Percentiles rank a stretch among this genome's conserved stretches.
These are phyloP conservation scores for Jacana jacana DNA, from an alignment of 2,113 vertebrate species.

Conservation along the genomic window DNA sequence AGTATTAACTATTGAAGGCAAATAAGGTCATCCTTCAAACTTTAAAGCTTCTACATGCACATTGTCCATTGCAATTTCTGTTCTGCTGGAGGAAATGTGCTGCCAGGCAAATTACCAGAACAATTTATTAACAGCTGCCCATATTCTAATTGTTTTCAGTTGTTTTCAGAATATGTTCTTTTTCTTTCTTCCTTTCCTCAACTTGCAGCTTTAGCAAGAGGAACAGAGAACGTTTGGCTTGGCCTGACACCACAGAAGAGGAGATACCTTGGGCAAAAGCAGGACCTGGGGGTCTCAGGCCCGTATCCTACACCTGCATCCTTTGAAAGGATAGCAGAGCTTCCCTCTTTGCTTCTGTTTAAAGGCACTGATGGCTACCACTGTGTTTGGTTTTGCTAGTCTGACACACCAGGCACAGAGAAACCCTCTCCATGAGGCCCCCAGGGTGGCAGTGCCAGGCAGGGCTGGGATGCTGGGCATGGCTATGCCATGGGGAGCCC, in stretches of 20 bases:
- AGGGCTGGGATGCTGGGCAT: background rate
- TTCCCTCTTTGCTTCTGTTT: background rate
- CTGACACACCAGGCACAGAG: too few relatives aligned
- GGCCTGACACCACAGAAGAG: background rate
- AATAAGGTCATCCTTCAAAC: background rate
- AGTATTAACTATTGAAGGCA: background rate
- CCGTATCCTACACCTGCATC: background rate
- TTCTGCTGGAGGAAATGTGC: background rate
- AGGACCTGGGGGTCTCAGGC: background rate
- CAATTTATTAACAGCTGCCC: background rate
- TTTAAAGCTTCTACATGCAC: background rate
- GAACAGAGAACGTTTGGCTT: background rate
- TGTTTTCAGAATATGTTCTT: background rate
- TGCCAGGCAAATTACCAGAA: background rate
- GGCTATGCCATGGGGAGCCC: background rate
- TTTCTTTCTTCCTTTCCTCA: background rate
- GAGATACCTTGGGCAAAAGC: fast-evolving
- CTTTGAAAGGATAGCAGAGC: background rate
- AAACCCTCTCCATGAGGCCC: background rate
- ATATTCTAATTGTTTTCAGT: background rate
- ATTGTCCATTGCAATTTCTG: background rate
- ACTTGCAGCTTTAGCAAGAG: background rate
- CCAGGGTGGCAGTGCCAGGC: background rate
- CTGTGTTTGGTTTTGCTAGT: too few relatives aligned
- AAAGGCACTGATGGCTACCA: too few relatives aligned